These are phyloP conservation scores for Polyommatus icarus DNA, from an alignment of 2,888 invertebrate species.

Conservation along the genomic window DNA sequence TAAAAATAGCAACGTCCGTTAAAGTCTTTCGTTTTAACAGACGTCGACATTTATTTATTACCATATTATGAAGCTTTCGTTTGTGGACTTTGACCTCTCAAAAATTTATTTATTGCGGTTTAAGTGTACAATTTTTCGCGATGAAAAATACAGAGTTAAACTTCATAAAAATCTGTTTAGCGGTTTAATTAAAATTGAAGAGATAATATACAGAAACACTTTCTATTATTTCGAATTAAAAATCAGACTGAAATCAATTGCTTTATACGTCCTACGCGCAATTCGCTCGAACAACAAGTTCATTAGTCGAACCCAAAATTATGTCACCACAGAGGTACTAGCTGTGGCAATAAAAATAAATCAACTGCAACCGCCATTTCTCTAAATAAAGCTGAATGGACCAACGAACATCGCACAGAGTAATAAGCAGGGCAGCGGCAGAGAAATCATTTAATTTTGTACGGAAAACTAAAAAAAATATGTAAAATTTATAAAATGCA, in stretches of 20 bases:
- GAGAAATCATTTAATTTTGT: neutral
- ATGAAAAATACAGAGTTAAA: too few relatives aligned
- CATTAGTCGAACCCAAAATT: constrained; percentile 18
- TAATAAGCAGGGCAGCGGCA: neutral
- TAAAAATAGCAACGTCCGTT: too few relatives aligned
- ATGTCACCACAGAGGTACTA: constrained; percentile 12
- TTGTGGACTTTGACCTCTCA: too few relatives aligned
- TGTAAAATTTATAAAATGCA: too few relatives aligned
- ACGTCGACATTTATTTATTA: too few relatives aligned
- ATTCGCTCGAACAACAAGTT: neutral
- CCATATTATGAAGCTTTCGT: too few relatives aligned
- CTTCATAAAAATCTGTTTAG: neutral
- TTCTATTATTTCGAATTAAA: neutral
- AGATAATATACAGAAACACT: too few relatives aligned
- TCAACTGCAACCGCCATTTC: constrained; percentile 45
- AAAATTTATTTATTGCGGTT: too few relatives aligned
- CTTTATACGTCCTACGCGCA: neutral
- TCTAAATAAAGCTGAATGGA: constrained; percentile 41
- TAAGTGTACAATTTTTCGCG: too few relatives aligned
- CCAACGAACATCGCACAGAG: constrained; percentile 10
- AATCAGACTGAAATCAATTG: neutral
- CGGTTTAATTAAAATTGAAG: neutral
- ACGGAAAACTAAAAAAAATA: neutral
- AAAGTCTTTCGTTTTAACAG: too few relatives aligned
- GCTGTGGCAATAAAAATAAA: constrained; percentile 39